phyloP scores from a whole-genome alignment of 2,888 invertebrate species.

The Patella caerulea region DNA sequence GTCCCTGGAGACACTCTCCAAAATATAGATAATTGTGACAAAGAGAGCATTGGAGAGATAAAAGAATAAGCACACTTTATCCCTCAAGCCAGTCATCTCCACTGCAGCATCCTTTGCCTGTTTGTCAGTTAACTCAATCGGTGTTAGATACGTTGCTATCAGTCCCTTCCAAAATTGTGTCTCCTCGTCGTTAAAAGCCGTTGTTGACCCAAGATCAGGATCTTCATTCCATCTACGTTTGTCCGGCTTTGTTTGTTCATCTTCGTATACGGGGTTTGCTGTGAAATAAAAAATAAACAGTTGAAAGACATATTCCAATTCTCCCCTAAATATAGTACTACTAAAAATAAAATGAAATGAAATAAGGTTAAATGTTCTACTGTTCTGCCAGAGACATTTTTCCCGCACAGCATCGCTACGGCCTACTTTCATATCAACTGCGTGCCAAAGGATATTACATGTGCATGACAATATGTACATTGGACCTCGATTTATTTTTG shows the following conservation, averaged over 20 bases:
- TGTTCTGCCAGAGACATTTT: too few species aligned
- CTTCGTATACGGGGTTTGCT: constrained; percentile 46
- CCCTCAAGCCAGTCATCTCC: constrained; percentile 77
- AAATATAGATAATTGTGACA: constrained; percentile 96
- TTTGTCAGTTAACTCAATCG: constrained; percentile 91
- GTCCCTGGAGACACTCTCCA: constrained; percentile 84
- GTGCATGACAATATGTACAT: too few species aligned
- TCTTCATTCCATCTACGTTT: constrained; percentile 51
- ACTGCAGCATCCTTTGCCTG: constrained; percentile 49
- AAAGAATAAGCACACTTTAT: constrained; percentile 82
- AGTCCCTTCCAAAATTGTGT: constrained; percentile 94
- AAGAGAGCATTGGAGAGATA: constrained; percentile 98
- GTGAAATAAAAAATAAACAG: constrained; percentile 17
- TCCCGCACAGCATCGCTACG: too few species aligned
- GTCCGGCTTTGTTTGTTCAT: constrained; percentile 34
- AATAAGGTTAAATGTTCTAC: too few species aligned
- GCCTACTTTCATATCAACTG: too few species aligned
- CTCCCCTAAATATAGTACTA: too few species aligned
- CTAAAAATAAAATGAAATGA: too few species aligned
- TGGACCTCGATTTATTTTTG: too few species aligned
- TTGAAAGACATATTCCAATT: not conserved
- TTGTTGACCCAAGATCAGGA: constrained; percentile 28
- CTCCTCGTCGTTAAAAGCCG: constrained; percentile 74
- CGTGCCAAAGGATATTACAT: too few species aligned
- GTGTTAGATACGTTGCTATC: constrained; percentile 92